Percentiles rank a stretch among this genome's conserved stretches.
Evolutionary conservation across 2,797 vertebrate genomes (phyloP).

Genomic region (Lindbergichthys nudifrons): DNA sequence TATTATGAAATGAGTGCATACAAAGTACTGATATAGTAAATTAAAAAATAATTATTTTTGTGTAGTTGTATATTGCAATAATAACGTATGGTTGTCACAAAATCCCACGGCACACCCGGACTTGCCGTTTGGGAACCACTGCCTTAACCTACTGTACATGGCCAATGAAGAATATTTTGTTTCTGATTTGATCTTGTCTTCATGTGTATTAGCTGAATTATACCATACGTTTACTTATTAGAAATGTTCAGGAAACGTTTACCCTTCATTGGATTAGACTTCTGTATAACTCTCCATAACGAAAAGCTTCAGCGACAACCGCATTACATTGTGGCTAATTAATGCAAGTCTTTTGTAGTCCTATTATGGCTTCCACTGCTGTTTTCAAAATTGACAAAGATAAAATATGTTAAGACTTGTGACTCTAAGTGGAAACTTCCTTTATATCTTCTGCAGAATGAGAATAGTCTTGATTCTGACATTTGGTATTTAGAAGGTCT

Average conservation of each 20-base stretch:
- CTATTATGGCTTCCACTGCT: not conserved
- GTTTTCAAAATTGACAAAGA: not conserved
- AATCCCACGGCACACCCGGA: no score
- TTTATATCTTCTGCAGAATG: not conserved
- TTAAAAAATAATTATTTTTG: no score
- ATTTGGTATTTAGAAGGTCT: not conserved
- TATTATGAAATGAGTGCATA: no score
- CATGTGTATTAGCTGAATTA: not conserved
- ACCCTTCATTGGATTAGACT: constrained; percentile 8
- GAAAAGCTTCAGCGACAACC: not conserved
- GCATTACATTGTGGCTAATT: not conserved
- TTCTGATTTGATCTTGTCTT: not conserved
- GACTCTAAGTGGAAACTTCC: not conserved
- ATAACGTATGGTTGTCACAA: no score
- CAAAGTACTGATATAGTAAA: no score
- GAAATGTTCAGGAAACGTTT: not conserved
- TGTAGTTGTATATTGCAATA: no score
- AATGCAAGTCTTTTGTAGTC: not conserved
- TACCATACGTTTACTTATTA: not conserved
- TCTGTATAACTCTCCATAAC: not conserved
- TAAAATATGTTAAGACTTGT: not conserved
- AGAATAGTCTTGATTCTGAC: not conserved
- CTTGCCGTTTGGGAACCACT: no score
- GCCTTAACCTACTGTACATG: not conserved
- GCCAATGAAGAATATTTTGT: not conserved